Conservation (phyloP, 2,797 vertebrate species). For the Typhlichthys subterraneus region DNA sequence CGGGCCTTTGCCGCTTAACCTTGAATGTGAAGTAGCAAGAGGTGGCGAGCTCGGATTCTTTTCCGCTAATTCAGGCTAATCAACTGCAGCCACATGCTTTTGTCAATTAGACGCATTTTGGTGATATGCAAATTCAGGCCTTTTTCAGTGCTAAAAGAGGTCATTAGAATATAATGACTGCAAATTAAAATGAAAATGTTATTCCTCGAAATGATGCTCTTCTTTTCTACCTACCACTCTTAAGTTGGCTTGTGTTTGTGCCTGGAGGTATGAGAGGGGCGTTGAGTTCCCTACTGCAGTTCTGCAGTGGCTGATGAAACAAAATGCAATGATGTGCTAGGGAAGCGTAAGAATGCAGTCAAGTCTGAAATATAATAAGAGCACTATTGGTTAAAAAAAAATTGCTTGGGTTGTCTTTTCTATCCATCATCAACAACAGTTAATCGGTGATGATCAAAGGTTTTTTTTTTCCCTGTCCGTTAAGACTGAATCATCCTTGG, state of each 20-base stretch:
- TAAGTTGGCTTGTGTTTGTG: constrained; percentile 74
- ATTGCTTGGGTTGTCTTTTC: constrained; percentile 71
- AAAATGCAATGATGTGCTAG: constrained; percentile 68
- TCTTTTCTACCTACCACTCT: constrained; percentile 70
- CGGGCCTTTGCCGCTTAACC: constrained; percentile 58
- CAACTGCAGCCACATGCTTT: constrained; percentile 6
- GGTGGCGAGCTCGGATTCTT: constrained; percentile 30
- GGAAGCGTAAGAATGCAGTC: constrained; percentile 67
- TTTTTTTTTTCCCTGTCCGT: constrained; percentile 11
- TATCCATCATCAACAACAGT: constrained; percentile 56
- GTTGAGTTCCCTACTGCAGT: constrained; percentile 67
- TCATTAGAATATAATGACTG: constrained; percentile 71
- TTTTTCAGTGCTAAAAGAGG: constrained; percentile 72
- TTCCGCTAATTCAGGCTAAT: constrained; percentile 31
- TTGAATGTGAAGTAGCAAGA: constrained; percentile 43
- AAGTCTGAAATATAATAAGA: constrained; percentile 70
- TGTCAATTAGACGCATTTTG: constrained; percentile 36
- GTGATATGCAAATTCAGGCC: constrained; percentile 56
- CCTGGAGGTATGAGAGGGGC: constrained; percentile 66
- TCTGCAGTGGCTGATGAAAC: constrained; percentile 77
- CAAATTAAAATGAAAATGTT: constrained; percentile 53
- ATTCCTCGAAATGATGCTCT: constrained; percentile 72
- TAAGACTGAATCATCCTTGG: constrained; percentile 8
- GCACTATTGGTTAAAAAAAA: constrained; percentile 51
- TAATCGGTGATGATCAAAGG: constrained; percentile 59